These are phyloP conservation scores for Helicoverpa assulta DNA, from an alignment of 2,888 invertebrate genomes.

Conservation along the genomic window DNA sequence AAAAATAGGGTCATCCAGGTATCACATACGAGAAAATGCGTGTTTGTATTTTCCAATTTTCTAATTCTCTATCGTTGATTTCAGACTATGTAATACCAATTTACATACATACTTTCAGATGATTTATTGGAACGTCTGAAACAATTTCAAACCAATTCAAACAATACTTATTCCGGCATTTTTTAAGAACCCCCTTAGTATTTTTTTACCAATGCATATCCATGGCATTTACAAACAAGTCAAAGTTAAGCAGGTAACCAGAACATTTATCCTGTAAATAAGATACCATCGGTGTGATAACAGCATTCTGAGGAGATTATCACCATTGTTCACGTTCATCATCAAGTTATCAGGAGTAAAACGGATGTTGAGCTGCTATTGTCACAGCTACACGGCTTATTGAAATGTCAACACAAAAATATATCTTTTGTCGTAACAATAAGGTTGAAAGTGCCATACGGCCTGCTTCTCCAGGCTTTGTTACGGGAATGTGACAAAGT, in stretches of 20 bases:
- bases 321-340: slow-evolving; percentile 68
- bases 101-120: too few species aligned
- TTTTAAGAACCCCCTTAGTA: not conserved
- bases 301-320: slow-evolving; percentile 65
- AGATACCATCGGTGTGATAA: slow-evolving; percentile 57
- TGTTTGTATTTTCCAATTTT: too few species aligned
- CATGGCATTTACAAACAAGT: not conserved
- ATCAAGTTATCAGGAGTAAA: slow-evolving; percentile 72
- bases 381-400: slow-evolving; percentile 64
- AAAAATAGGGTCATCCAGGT: slow-evolving; percentile 62
- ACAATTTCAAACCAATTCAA: not conserved
- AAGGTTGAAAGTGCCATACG: slow-evolving; percentile 75
- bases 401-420: slow-evolving; percentile 64
- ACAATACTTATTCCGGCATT: not conserved
- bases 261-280: slow-evolving; percentile 40
- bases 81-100: not conserved
- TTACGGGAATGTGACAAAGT: slow-evolving; percentile 87
- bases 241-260: not conserved
- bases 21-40: slow-evolving; percentile 51
- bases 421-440: slow-evolving; percentile 66
- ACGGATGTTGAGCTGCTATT: slow-evolving; percentile 65
- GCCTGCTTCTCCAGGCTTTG: slow-evolving; percentile 71
- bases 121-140: too few species aligned
- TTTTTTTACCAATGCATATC: not conserved
- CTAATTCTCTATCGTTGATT: too few species aligned